Base-by-base conservation (phyloP, 2,113 vertebrate species). In the Rhabdornis inornatus region DNA sequence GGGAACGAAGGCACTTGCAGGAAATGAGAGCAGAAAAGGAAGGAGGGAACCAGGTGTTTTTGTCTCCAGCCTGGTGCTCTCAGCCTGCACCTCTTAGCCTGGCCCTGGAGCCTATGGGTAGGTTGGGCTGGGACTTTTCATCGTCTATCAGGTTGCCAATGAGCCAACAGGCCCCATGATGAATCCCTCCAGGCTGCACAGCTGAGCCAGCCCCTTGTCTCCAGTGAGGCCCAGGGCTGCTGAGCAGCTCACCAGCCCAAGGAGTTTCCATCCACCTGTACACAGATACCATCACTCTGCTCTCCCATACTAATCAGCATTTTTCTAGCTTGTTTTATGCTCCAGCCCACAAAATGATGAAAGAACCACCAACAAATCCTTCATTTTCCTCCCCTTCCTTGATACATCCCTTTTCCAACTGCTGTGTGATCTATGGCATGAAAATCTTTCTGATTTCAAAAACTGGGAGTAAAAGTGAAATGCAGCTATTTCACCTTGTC, bases 21-120 rank as follows among this genome's bases (percentile, higher is more conserved):
- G 11, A 35, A 88, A 57, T 45, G 14, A 79, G 31, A 69, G 28
- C 22, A 83, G 53, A 65, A 35, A 45, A 70, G 13, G 31, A 56
- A 31, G 20, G 21, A 53, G 9, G 4, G 11, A 70, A 65, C 1
- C 0, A 1, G 3, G 0, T 23, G 24, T 1, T 53, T 72, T 69
- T 86, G 6, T 18, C 33, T 83, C 37, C 79, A 82, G 69, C 27
- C 52, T 52, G 20, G 3, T 17, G 19, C 20, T 85, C 74, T 82
- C 40, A 9, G 7, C 22, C 11, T 74, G 33, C 42, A 86, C 45
- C 47, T 87, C 6, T 0, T 19, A 14, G 10, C 42, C 50, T 69
- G 45, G 13, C 20, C 33, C 4, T 1, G 3, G 8, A 83, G 17
- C 27, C 42, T 9, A 0, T 19, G 21, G 15, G 6, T 13, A 24